Base-by-base conservation (phyloP, 2,888 invertebrate genomes). In the Chironomus tentans region DNA sequence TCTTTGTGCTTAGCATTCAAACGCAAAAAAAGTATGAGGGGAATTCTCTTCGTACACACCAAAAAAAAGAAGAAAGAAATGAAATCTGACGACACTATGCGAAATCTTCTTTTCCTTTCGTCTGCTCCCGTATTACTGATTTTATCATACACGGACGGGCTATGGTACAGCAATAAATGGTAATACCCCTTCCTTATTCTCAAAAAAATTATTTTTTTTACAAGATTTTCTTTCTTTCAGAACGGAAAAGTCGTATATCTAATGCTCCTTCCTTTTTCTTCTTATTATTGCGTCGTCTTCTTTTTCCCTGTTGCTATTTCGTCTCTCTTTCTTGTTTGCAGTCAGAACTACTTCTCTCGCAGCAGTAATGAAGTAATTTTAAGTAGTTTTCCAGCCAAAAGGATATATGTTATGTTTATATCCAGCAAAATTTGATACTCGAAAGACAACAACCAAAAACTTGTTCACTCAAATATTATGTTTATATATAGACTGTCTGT, bases 241-340 rank as follows among this genome's bases (percentile, higher is more conserved):
- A 70, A 70, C 70, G 70, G 70, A 72, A 72, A 50, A 28, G 28
- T 61, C 72, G 61, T 38, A 50, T 13, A 72, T 72, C 28, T 72
- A 65, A 74, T 74, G 21, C 28, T 61, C 6, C 71, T 65, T 21
- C n/a, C 2, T 71, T 62, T 46, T 65, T 65, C 48, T 73, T 21
- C 18, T 73, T 28, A 2, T 68, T 74, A 74, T 74, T 74, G 74
- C 74, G 74, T 74, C 74, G 50, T 74, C 68, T 21, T 70, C 5
- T 47, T 48, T 74, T 56, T 74, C 48, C 72, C 74, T 74, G 74
- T 74, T 74, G 74, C 74, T 74, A 46, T 65, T 65, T 24, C 13
- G 3, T 24, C 21, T 24, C 24, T 21, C 21, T 65, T 7, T 62
- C 12, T 22, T 12, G 7, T 10, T 38, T 1, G 5, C 4, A 28